These are phyloP conservation scores for Turdus rufiventris DNA, from an alignment of 2,113 vertebrate species.

Conservation along the genomic window DNA sequence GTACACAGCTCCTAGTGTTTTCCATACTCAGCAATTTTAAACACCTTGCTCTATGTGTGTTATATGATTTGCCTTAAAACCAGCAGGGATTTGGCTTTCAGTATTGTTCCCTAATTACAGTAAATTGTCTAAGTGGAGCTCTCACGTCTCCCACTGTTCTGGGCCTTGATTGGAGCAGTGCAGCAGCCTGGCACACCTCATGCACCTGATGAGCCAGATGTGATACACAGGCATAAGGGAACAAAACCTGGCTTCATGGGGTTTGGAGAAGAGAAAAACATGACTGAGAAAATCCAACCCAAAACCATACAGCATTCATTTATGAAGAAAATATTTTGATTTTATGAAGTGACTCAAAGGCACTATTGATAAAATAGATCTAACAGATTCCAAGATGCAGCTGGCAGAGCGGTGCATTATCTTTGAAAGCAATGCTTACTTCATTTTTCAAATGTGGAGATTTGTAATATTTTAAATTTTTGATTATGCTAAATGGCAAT, in stretches of 20 bases:
- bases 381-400: not conserved
- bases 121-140: slow-evolving; percentile 41
- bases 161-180: not conserved
- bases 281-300: not conserved
- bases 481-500: slow-evolving; percentile 3
- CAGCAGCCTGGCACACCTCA: not conserved
- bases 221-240: rapidly evolving
- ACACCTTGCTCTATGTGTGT: not conserved
- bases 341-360: not conserved
- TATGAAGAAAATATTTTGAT: not conserved
- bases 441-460: not conserved
- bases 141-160: not conserved
- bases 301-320: not conserved
- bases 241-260: not conserved
- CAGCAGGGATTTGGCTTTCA: not conserved
- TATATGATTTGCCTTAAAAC: not conserved
- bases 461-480: not conserved
- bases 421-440: not conserved
- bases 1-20: rapidly evolving
- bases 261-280: not conserved
- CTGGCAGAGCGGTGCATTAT: not conserved
- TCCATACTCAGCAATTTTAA: not conserved
- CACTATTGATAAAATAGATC: not conserved
- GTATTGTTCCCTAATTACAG: slow-evolving; percentile 22
- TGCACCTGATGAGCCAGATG: not conserved